Evolutionary conservation across 1,140 invertebrate species (phyloP).

Genomic region (Procambarus virginalis): DNA sequence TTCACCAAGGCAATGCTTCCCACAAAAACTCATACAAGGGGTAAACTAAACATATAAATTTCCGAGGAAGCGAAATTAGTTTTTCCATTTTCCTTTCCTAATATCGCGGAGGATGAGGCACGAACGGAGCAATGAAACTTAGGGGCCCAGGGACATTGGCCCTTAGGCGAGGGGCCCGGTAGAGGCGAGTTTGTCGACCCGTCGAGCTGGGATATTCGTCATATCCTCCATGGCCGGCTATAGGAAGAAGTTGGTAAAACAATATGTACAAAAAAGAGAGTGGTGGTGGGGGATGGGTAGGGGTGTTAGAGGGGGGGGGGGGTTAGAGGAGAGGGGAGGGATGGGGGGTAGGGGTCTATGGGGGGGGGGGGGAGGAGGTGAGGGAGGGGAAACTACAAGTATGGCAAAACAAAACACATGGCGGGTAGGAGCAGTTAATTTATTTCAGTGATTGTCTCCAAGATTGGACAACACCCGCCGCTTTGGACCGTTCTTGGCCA

Average conservation of each 20-base stretch:
- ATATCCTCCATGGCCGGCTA: slow-evolving; percentile 58
- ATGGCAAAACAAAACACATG: background rate
- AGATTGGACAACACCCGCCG: background rate
- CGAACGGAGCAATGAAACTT: slow-evolving; percentile 52
- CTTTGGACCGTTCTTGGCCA: too few species aligned
- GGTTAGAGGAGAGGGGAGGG: background rate
- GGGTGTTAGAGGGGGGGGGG: background rate
- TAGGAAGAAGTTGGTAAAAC: slow-evolving; percentile 66
- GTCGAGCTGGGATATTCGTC: slow-evolving; percentile 42
- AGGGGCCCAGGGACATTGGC: slow-evolving; percentile 26
- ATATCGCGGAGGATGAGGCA: slow-evolving; percentile 66
- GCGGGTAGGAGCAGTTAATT: slow-evolving; percentile 6
- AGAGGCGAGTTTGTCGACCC: slow-evolving; percentile 11
- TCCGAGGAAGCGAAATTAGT: slow-evolving; percentile 67
- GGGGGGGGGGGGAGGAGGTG: background rate
- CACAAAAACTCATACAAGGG: slow-evolving; percentile 67
- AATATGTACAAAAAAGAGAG: slow-evolving; percentile 57
- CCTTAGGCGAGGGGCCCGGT: slow-evolving; percentile 11
- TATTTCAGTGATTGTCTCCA: slow-evolving; percentile 23
- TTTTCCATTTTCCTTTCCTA: slow-evolving; percentile 69
- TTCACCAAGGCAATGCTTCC: slow-evolving; percentile 59
- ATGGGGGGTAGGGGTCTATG: background rate
- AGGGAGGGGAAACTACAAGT: background rate
- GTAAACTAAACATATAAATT: slow-evolving; percentile 69
- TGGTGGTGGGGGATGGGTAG: background rate